Percentiles rank a stretch among this genome's conserved stretches.
Conservation (phyloP, 2,113 vertebrate species). For the Hydrolagus affinis region DNA sequence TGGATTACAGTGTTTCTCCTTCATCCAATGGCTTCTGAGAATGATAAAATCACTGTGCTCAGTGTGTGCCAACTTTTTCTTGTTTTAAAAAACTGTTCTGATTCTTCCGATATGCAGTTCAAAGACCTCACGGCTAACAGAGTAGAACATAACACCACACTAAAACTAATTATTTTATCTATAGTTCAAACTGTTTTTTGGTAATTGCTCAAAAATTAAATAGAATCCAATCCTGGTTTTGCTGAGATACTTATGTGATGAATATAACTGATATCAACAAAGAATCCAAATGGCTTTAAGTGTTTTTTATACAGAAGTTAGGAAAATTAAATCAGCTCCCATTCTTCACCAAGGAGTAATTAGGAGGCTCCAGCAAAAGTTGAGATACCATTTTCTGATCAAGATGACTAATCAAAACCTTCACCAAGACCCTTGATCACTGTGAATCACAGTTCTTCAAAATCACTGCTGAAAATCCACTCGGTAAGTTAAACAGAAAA, state of each 20-base stretch:
- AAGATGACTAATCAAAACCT: too few species aligned
- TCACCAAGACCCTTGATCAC: too few species aligned
- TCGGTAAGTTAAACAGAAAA: not conserved
- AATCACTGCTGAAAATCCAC: not conserved
- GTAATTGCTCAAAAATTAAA: not conserved
- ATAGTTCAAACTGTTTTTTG: not conserved
- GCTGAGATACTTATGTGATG: not conserved
- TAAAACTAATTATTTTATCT: not conserved
- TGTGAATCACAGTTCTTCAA: too few species aligned
- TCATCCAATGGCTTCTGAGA: constrained; percentile 1
- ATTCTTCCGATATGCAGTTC: not conserved
- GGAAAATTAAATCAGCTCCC: too few species aligned
- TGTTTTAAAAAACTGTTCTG: not conserved
- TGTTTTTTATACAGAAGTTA: too few species aligned
- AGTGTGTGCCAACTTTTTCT: not conserved
- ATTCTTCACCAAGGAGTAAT: too few species aligned
- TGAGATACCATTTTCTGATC: too few species aligned
- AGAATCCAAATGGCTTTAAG: too few species aligned
- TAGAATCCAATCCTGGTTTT: not conserved
- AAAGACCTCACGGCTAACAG: not conserved
- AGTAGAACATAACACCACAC: not conserved
- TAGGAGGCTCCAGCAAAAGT: too few species aligned
- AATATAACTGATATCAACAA: not conserved
- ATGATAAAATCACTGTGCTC: not conserved
- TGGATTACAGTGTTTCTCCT: not conserved